Evolutionary conservation across 1,140 invertebrate genomes (phyloP).

Genomic region (Microvelia longipes): DNA sequence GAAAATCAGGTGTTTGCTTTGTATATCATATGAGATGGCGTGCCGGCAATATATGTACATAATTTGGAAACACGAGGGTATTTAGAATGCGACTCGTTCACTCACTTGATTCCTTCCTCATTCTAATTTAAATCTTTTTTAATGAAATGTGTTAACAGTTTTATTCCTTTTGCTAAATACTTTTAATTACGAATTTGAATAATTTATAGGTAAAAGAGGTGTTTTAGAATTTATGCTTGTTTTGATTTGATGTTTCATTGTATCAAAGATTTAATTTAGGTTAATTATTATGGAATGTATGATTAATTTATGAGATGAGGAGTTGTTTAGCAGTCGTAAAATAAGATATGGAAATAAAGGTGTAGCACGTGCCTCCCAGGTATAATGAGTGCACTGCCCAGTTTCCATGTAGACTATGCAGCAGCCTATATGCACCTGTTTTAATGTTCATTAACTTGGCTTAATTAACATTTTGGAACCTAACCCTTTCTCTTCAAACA

Average conservation of each 20-base stretch:
- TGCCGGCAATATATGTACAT: background rate
- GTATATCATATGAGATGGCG: background rate
- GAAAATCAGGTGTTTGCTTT: background rate
- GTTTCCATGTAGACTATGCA: background rate
- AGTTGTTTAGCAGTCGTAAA: background rate
- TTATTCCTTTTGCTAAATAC: no score
- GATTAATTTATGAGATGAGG: background rate
- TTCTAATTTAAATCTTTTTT: background rate
- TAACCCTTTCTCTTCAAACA: background rate
- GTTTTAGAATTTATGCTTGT: no score
- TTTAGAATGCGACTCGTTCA: background rate
- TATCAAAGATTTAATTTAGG: no score
- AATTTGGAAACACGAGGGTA: background rate
- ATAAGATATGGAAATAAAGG: conserved; percentile 2
- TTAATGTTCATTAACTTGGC: background rate
- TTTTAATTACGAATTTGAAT: no score
- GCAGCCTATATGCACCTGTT: background rate
- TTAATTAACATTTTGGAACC: background rate
- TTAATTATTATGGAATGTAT: background rate
- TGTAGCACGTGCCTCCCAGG: background rate
- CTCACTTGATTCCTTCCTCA: background rate
- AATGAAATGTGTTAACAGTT: no score
- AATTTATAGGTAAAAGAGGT: no score
- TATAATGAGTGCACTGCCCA: background rate
- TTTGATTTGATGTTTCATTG: no score